Percentiles rank a stretch among this genome's conserved stretches.
Evolutionary conservation across 2,797 vertebrate species (phyloP).

Genomic region (Acipenser oxyrinchus): DNA sequence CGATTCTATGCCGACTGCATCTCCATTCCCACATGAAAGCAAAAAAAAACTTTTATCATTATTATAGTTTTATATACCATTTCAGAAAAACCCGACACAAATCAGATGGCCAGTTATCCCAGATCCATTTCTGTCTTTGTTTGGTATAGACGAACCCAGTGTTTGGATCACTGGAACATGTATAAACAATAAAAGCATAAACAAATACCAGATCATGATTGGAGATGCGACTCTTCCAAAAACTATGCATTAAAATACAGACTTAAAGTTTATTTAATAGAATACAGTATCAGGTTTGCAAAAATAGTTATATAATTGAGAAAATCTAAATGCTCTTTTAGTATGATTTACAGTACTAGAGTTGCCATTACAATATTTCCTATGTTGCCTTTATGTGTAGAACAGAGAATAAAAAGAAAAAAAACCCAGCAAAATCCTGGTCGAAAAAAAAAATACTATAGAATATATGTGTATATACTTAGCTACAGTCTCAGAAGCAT

Average conservation of each 20-base stretch:
- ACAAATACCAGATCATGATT: neutral
- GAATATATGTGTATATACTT: slow-evolving; percentile 12
- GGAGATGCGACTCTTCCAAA: neutral
- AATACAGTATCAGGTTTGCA: slow-evolving; percentile 51
- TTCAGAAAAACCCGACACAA: too few relatives aligned
- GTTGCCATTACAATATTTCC: slow-evolving; percentile 28
- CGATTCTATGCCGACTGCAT: too few relatives aligned
- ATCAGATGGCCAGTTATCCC: too few relatives aligned
- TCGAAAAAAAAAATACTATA: slow-evolving; percentile 12
- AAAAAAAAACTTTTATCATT: too few relatives aligned
- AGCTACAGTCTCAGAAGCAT: slow-evolving; percentile 17
- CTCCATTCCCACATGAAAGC: too few relatives aligned
- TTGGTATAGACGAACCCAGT: too few relatives aligned
- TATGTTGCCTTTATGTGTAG: slow-evolving; percentile 21
- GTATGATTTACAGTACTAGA: slow-evolving; percentile 42
- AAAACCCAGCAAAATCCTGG: slow-evolving; percentile 7
- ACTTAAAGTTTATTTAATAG: slow-evolving; percentile 49
- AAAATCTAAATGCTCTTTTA: slow-evolving; percentile 46
- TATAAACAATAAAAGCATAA: too few relatives aligned
- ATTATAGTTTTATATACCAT: too few relatives aligned
- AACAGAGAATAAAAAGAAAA: slow-evolving; percentile 8
- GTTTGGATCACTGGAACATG: too few relatives aligned
- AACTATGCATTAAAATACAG: slow-evolving; percentile 52
- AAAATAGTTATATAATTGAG: slow-evolving; percentile 60
- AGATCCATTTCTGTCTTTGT: too few relatives aligned